phyloP scores from a whole-genome alignment of 1,140 invertebrate species.

The Cyrtorhinus lividipennis region DNA sequence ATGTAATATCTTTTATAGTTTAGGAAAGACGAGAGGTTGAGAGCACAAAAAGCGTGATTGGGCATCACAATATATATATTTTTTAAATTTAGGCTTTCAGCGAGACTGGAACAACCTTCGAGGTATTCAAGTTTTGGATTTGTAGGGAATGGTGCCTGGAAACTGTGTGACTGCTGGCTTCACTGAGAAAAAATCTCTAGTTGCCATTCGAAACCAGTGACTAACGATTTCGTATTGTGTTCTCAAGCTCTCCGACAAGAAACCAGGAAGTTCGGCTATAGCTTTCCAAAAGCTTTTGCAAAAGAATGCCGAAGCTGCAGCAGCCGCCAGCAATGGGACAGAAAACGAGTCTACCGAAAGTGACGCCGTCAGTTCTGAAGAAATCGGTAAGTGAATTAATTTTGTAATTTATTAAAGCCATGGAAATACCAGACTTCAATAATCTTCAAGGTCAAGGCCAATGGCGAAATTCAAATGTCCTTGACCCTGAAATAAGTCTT shows the following conservation, averaged over 20 bases:
- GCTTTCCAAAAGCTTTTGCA: conserved; percentile 20
- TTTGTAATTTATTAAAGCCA: conserved; percentile 2
- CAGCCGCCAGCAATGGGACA: neutral
- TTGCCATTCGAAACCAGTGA: no score
- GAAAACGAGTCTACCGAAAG: conserved; percentile 11
- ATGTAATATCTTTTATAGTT: no score
- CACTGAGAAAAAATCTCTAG: no score
- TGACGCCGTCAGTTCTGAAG: conserved; percentile 4
- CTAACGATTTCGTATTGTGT: neutral
- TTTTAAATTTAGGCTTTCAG: no score
- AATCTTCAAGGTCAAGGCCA: neutral
- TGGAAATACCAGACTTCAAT: neutral
- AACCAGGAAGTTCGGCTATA: conserved; percentile 18
- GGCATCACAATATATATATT: no score
- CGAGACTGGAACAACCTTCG: no score
- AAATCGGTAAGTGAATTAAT: conserved; percentile 9
- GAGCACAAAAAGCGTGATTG: no score
- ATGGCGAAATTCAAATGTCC: neutral
- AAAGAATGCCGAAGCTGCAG: conserved; percentile 2
- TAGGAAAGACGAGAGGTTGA: no score
- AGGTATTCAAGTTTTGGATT: no score
- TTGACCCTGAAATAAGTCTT: no score
- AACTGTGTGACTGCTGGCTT: no score
- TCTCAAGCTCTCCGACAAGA: neutral
- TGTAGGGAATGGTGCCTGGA: no score